phyloP scores from a whole-genome alignment of 1,140 invertebrate genomes.

The Zaprionus vittiger region DNA sequence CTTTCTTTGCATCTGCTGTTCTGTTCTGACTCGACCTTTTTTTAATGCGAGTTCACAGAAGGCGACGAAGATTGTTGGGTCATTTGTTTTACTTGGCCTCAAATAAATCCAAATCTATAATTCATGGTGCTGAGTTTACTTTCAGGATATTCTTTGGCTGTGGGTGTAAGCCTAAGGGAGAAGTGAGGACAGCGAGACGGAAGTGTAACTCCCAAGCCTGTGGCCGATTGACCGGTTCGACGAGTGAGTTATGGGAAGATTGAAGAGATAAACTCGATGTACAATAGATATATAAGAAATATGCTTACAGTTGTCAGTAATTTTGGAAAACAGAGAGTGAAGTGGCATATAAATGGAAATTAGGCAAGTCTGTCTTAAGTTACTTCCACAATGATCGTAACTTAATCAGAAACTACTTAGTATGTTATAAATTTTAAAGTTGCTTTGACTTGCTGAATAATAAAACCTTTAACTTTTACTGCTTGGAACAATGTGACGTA shows the following conservation, averaged over 20 bases:
- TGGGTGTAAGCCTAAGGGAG: constrained; percentile 15
- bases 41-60: constrained; percentile 37
- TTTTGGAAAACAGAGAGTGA: background rate
- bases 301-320: background rate
- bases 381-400: too few relatives aligned
- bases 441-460: too few relatives aligned
- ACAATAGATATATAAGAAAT: constrained; percentile 13
- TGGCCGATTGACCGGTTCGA: constrained; percentile 55
- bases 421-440: too few relatives aligned
- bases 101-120: constrained; percentile 83
- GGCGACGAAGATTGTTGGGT: constrained; percentile 54
- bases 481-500: too few relatives aligned
- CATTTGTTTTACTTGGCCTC: constrained; percentile 82
- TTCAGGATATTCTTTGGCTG: constrained; percentile 49
- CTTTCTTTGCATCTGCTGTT: constrained; percentile 5
- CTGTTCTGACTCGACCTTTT: constrained; percentile 16
- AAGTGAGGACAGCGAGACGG: constrained; percentile 12
- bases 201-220: background rate
- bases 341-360: background rate
- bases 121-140: constrained; percentile 68
- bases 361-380: background rate
- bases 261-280: constrained; percentile 2
- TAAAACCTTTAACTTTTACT: too few relatives aligned
- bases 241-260: constrained; percentile 21
- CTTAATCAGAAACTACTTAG: too few relatives aligned